Percentiles rank a stretch among this genome's conserved stretches.
Conservation (phyloP, 1,140 invertebrate species). For the Calephelis nemesis region DNA sequence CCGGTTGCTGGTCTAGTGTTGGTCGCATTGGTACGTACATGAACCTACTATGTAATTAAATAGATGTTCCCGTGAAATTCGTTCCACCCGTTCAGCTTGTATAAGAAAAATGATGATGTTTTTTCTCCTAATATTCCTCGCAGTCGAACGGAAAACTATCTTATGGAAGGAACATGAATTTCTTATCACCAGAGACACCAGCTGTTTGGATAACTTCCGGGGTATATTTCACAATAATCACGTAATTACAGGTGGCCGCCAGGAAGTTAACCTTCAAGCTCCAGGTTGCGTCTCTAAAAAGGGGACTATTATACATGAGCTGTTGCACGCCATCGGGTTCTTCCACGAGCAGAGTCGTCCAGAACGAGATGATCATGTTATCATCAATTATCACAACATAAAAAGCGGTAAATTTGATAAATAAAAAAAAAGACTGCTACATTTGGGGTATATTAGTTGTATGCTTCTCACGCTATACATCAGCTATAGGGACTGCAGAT, state of each 20-base stretch:
- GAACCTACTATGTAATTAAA: not conserved
- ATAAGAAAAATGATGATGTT: too few relatives aligned
- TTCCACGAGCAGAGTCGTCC: conserved; percentile 91
- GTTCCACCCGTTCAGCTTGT: too few relatives aligned
- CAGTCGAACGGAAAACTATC: too few relatives aligned
- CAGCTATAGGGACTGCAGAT: too few relatives aligned
- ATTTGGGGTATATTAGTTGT: conserved; percentile 29
- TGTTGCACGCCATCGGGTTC: conserved; percentile 92
- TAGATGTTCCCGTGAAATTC: too few relatives aligned
- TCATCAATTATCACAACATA: conserved; percentile 87
- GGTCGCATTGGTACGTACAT: conserved; percentile 81
- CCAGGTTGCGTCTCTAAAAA: conserved; percentile 87
- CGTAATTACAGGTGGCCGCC: conserved; percentile 71
- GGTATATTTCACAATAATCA: conserved; percentile 9
- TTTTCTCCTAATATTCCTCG: too few relatives aligned
- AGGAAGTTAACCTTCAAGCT: conserved; percentile 86
- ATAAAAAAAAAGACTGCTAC: conserved; percentile 44
- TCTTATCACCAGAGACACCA: too few relatives aligned
- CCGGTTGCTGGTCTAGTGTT: conserved; percentile 91
- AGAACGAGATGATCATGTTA: conserved; percentile 88
- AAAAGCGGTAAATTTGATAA: conserved; percentile 39
- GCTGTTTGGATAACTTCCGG: too few relatives aligned
- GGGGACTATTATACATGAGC: conserved; percentile 90
- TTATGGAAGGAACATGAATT: too few relatives aligned
- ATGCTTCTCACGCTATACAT: too few relatives aligned